Conservation (phyloP, 2,113 vertebrate species). For the Lophochroa leadbeateri region DNA sequence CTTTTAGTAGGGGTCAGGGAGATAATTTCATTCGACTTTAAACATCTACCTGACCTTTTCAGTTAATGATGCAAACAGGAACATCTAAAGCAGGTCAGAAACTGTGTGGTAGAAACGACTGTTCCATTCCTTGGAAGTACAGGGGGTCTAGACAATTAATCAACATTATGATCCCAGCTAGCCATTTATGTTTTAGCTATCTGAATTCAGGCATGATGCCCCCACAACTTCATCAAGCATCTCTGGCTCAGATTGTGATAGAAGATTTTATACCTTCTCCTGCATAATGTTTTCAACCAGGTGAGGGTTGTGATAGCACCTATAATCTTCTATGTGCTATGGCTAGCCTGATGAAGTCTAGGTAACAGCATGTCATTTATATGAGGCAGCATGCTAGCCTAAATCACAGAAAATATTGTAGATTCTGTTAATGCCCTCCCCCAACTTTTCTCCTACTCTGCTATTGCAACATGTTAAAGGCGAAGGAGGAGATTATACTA, state of each 20-base stretch:
- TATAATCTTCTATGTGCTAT: background rate
- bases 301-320: background rate
- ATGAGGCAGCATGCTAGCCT: background rate
- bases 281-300: background rate
- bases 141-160: background rate
- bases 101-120: background rate
- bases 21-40: background rate
- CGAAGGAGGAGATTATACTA: background rate
- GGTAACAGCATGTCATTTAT: background rate
- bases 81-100: background rate
- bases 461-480: background rate
- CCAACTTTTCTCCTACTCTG: background rate
- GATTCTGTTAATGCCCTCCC: background rate
- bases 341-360: background rate
- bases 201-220: fast-evolving
- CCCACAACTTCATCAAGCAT: background rate
- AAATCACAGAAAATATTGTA: background rate
- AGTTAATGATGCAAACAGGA: background rate
- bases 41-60: background rate
- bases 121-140: background rate
- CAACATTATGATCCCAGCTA: background rate
- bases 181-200: background rate
- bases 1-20: background rate
- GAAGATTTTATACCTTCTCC: background rate
- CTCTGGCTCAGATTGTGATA: background rate